Evolutionary conservation across 2,888 invertebrate species (phyloP).

Genomic region (Cephus pulcher): DNA sequence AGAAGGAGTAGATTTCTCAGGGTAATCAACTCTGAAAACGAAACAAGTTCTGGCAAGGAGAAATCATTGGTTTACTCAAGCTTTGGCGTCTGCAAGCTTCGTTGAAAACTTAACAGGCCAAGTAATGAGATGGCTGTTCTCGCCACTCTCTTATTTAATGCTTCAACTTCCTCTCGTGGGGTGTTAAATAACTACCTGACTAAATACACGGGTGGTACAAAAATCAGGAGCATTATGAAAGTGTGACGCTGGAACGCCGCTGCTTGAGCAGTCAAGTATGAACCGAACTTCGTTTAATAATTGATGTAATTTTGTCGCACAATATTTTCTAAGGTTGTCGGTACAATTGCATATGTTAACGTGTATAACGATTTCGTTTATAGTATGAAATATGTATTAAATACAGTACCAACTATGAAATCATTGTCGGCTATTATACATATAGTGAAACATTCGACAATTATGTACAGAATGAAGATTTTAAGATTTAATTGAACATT

Average conservation of each 20-base stretch:
- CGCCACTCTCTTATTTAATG: constrained; percentile 40
- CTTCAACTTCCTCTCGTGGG: constrained; percentile 25
- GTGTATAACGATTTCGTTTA: neutral
- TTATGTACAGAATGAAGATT: neutral
- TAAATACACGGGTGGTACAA: neutral
- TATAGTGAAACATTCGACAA: neutral
- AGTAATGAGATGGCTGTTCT: constrained; percentile 46
- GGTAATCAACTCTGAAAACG: constrained; percentile 1
- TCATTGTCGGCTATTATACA: neutral
- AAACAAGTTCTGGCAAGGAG: constrained; percentile 28
- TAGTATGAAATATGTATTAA: neutral
- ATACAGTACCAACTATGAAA: neutral
- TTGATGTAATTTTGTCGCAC: neutral
- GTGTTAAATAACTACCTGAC: neutral
- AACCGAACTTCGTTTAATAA: neutral
- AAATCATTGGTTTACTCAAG: constrained; percentile 52
- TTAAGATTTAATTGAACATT: neutral
- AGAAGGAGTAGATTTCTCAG: neutral
- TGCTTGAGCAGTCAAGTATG: neutral
- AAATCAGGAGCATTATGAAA: neutral
- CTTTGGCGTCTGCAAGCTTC: constrained; percentile 43
- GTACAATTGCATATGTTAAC: too few species aligned
- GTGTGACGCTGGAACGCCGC: neutral
- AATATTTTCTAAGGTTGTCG: neutral
- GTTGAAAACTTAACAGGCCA: constrained; percentile 59